Base-by-base conservation (phyloP, 1,140 invertebrate genomes). In the Agrilus planipennis region DNA sequence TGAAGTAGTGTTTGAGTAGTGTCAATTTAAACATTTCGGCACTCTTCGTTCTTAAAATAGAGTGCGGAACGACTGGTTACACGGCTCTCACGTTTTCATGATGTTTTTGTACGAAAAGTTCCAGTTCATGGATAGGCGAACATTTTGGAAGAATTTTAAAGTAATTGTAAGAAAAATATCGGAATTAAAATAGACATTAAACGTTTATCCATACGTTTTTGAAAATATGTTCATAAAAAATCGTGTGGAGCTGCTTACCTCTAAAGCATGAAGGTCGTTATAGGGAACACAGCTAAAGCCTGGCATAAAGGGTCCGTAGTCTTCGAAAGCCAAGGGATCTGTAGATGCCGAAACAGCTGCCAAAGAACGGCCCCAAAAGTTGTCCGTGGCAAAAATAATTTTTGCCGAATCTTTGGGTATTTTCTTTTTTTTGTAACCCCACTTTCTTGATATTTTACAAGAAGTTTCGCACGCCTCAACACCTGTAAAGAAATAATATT, bases 351-450 rank as follows among this genome's bases (percentile, higher is more conserved):
- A 99, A 6, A 96, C 71, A 0, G 95, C 95, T 4, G 91, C 81
- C 45, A 99, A 50, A 0, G 93, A 95, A 34, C 95, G 73, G 1
- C 95, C 95, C 94, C 94, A 99, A 64, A 99, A 99, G 60, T 99
- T 99, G 12, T 89, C 85, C 32, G 85, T 79, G 0, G 82, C 90
- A 64, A 99, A 98, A 1, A 99, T 64, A 29, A 96, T 89, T 54
- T 81, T 84, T 0, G 91, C 95, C 56, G 92, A 62, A 61, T 97
- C 82, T 17, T 84, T 65, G 0, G 85, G 81, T 45, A 99, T 86
- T 35, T 81, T 78, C 63, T 99, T 99, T 17, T 83, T 76, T 7
- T 75, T 67, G 58, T 99, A 99, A 1, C 80, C 95, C 95, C 95
- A 99, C 63, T 88, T 92, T 29, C 86, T 64, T 0, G 85, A 87